These are phyloP conservation scores for Porites lutea DNA, from an alignment of 64 coral and sea anemone species.

Conservation along the genomic window DNA sequence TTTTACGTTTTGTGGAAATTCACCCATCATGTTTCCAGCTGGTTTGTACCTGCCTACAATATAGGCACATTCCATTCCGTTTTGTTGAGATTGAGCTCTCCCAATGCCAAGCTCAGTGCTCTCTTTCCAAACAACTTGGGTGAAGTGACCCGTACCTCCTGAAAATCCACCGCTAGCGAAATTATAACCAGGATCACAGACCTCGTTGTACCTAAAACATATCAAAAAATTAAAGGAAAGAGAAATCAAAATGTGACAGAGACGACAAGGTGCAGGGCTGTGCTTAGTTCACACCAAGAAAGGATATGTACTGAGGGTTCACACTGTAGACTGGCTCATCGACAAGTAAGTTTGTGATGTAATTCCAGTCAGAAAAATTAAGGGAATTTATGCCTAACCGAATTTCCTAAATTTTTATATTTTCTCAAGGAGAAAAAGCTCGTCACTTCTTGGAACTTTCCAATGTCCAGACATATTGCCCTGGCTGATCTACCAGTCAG, in stretches of 20 bases:
- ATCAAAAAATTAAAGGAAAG: not conserved
- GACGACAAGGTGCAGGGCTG: too few species aligned
- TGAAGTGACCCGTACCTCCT: conserved; percentile 75
- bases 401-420: too few species aligned
- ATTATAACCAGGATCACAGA: conserved; percentile 70
- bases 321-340: too few species aligned
- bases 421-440: too few species aligned
- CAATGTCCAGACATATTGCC: too few species aligned
- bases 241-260: not conserved
- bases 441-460: too few species aligned
- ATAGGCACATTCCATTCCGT: conserved; percentile 70
- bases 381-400: too few species aligned
- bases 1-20: conserved; percentile 57
- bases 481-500: too few species aligned
- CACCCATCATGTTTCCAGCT: conserved; percentile 76
- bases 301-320: too few species aligned
- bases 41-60: conserved; percentile 79
- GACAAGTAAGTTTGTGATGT: too few species aligned
- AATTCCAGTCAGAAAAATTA: too few species aligned
- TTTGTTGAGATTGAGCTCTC: conserved; percentile 30
- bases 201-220: conserved; percentile 68
- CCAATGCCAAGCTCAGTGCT: conserved; percentile 78
- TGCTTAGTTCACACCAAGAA: too few species aligned
- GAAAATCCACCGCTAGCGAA: conserved; percentile 47
- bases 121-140: conserved; percentile 80